phyloP scores from a whole-genome alignment of 2,888 invertebrate species.

The Ormyrus nitidulus region DNA sequence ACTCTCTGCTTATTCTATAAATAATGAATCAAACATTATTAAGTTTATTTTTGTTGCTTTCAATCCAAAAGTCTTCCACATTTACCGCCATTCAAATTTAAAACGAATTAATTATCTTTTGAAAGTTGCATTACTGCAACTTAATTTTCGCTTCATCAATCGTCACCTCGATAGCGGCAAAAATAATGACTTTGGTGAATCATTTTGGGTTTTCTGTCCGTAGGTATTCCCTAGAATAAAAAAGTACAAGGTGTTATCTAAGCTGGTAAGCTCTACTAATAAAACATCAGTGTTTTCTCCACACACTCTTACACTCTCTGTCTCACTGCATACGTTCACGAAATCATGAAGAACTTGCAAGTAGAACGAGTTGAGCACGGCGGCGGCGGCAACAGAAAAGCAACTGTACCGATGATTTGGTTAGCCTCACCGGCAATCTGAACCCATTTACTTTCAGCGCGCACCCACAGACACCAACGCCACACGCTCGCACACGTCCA shows the following conservation, averaged over 20 bases:
- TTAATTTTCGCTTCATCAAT: too few relatives aligned
- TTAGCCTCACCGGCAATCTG: too few relatives aligned
- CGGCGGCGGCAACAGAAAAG: background rate
- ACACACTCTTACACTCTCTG: background rate
- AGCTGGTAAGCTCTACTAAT: conserved; percentile 50
- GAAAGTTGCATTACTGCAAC: too few relatives aligned
- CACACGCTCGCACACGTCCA: background rate
- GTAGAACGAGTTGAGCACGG: background rate
- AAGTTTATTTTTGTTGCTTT: too few relatives aligned
- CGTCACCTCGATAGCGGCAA: too few relatives aligned
- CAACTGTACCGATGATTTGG: background rate
- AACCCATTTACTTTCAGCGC: background rate
- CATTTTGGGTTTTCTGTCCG: conserved; percentile 29
- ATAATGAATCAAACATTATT: too few relatives aligned
- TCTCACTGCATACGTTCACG: background rate
- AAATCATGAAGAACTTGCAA: background rate
- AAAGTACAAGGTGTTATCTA: conserved; percentile 54
- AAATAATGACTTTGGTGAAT: background rate
- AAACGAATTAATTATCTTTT: too few relatives aligned
- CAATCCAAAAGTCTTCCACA: too few relatives aligned
- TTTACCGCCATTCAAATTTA: too few relatives aligned
- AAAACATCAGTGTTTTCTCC: background rate
- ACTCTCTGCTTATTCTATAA: too few relatives aligned
- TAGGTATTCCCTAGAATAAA: conserved; percentile 52
- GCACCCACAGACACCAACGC: background rate